These are phyloP conservation scores for Proterorhinus semilunaris DNA, from an alignment of 2,113 vertebrate genomes.

Conservation along the genomic window DNA sequence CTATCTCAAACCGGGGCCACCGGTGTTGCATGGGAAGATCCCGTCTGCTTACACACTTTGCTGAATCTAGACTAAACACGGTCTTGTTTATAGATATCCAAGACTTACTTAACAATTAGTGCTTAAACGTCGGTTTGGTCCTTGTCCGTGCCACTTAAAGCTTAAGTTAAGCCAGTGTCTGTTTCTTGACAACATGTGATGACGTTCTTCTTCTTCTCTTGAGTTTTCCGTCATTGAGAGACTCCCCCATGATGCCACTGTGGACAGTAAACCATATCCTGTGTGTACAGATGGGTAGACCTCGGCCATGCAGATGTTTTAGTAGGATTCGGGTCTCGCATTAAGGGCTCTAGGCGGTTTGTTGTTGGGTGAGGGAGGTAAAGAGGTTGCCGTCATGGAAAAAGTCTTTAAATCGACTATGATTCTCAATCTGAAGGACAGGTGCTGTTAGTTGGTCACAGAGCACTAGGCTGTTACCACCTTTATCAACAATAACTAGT, in stretches of 20 bases:
- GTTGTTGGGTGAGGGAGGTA: not conserved
- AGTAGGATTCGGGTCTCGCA: slow-evolving; percentile 16
- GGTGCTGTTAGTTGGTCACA: not conserved
- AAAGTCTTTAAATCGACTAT: slow-evolving; percentile 38
- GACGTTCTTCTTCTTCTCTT: not conserved
- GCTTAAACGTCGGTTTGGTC: not conserved
- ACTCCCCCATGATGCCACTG: not conserved
- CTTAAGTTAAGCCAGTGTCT: not conserved
- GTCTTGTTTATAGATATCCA: slow-evolving; percentile 3
- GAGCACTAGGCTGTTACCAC: too few species aligned
- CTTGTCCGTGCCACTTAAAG: not conserved
- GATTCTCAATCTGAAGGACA: not conserved
- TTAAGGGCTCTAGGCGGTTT: slow-evolving; percentile 40
- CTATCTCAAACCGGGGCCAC: not conserved
- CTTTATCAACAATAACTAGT: slow-evolving; percentile 2
- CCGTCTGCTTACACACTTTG: not conserved
- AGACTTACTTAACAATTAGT: not conserved
- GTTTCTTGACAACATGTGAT: not conserved
- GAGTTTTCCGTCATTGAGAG: slow-evolving; percentile 5
- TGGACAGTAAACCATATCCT: slow-evolving; percentile 17
- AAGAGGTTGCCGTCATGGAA: slow-evolving; percentile 1
- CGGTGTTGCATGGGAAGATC: slow-evolving; percentile 17
- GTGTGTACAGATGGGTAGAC: slow-evolving; percentile 9
- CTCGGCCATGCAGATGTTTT: slow-evolving; percentile 24
- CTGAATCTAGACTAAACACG: not conserved